Conservation (phyloP, 23 tunicate species). For the Trididemnum nubilum region DNA sequence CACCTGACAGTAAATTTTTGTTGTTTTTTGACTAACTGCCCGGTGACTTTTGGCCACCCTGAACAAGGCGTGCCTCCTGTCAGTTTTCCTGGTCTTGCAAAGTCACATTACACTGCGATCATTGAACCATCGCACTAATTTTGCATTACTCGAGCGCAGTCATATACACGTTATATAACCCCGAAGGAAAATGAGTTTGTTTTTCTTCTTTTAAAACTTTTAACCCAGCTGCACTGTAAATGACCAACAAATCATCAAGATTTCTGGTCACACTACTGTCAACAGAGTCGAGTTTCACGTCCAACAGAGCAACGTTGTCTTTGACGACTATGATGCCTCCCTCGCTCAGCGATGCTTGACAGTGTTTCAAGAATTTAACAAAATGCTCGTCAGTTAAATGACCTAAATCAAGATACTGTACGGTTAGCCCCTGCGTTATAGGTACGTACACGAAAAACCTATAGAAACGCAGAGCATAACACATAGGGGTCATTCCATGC, state of each 20-base stretch:
- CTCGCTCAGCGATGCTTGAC: slow-evolving; percentile 34
- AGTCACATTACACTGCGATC: too few relatives aligned
- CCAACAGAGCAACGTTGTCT: slow-evolving; percentile 63
- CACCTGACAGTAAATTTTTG: too few relatives aligned
- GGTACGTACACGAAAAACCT: too few relatives aligned
- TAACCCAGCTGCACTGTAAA: slow-evolving; percentile 44
- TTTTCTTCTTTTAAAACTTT: slow-evolving; percentile 45
- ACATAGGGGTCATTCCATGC: too few relatives aligned
- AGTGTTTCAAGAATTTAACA: slow-evolving; percentile 52
- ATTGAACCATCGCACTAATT: too few relatives aligned
- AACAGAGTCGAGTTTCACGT: slow-evolving; percentile 61
- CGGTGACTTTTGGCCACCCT: too few relatives aligned
- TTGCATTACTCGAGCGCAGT: slow-evolving; percentile 54
- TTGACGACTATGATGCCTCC: slow-evolving; percentile 82
- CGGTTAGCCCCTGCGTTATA: too few relatives aligned
- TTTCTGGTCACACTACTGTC: slow-evolving; percentile 93
- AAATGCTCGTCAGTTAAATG: slow-evolving; percentile 90
- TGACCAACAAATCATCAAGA: slow-evolving; percentile 20
- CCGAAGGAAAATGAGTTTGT: slow-evolving; percentile 70
- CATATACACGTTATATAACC: slow-evolving; percentile 65
- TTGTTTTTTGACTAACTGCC: too few relatives aligned
- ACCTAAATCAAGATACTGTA: too few relatives aligned
- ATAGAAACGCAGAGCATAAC: too few relatives aligned
- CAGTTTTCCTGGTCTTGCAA: too few relatives aligned
- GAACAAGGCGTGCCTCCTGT: too few relatives aligned